Conservation (phyloP, 1,140 invertebrate genomes). For the Galleria mellonella region DNA sequence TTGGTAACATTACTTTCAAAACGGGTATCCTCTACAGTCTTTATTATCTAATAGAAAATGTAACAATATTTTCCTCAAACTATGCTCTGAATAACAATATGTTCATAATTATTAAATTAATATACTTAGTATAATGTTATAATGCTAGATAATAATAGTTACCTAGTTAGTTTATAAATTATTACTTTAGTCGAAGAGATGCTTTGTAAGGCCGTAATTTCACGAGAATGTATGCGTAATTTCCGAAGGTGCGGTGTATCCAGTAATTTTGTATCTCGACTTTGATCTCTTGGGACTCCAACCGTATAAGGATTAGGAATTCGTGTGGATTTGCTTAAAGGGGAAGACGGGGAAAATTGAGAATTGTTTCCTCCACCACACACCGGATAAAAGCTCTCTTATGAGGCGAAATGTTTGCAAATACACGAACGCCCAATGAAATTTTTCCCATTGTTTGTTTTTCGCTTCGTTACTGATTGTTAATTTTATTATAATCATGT, state of each 20-base stretch:
- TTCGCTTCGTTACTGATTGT: slow-evolving; percentile 11
- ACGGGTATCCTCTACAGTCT: too few relatives aligned
- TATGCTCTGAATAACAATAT: too few relatives aligned
- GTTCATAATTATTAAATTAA: too few relatives aligned
- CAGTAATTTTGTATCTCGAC: slow-evolving; percentile 30
- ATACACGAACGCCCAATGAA: slow-evolving; percentile 19
- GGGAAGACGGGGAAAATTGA: slow-evolving; percentile 49
- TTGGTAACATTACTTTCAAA: too few relatives aligned
- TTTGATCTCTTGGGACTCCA: slow-evolving; percentile 38
- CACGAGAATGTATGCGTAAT: too few relatives aligned
- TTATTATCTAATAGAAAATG: too few relatives aligned
- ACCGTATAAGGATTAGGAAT: slow-evolving; percentile 59
- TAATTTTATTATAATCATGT: slow-evolving; percentile 5
- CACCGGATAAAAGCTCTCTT: slow-evolving; percentile 23
- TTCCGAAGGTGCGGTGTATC: slow-evolving; percentile 12
- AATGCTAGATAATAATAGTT: too few relatives aligned
- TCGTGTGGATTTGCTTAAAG: slow-evolving; percentile 58
- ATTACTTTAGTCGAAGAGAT: too few relatives aligned
- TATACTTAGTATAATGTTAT: too few relatives aligned
- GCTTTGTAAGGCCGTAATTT: too few relatives aligned
- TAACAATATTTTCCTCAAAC: too few relatives aligned
- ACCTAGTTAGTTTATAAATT: too few relatives aligned
- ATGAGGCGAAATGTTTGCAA: slow-evolving; percentile 31
- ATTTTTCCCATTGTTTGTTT: slow-evolving; percentile 20
- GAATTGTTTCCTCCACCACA: slow-evolving; percentile 55